Percentiles rank a stretch among this genome's conserved stretches.
Conservation (phyloP, 2,113 vertebrate species). For the Macaca fascicularis region DNA sequence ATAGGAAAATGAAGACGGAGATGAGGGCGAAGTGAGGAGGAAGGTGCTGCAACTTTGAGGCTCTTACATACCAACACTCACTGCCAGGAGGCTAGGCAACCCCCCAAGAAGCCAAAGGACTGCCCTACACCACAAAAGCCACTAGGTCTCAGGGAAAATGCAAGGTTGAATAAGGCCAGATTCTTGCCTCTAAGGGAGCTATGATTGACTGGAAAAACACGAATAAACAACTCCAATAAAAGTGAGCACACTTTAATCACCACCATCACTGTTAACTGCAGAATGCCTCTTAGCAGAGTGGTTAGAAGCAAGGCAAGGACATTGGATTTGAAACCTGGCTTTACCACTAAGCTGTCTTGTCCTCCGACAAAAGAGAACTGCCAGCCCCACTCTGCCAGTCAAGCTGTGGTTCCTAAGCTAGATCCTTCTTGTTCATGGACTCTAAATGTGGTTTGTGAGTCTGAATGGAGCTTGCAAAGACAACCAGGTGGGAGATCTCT, state of each 20-base stretch:
- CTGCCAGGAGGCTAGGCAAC: not conserved
- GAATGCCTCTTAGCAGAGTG: not conserved
- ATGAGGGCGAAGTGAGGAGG: not conserved
- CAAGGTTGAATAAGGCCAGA: not conserved
- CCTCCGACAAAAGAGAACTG: not conserved
- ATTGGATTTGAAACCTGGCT: not conserved
- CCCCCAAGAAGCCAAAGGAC: not conserved
- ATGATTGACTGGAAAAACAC: not conserved
- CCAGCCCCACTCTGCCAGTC: not conserved
- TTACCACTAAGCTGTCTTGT: not conserved
- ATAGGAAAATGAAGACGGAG: not conserved
- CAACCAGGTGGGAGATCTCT: not conserved
- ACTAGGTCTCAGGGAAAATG: not conserved
- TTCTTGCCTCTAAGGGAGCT: not conserved
- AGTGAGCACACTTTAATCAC: too few relatives aligned
- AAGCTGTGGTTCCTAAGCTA: not conserved
- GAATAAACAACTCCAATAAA: not conserved
- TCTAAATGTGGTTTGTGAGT: not conserved
- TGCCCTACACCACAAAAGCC: not conserved
- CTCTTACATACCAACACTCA: not conserved
- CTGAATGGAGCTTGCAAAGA: not conserved
- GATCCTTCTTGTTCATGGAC: not conserved
- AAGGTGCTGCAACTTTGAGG: not conserved
- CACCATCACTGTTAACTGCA: not conserved
- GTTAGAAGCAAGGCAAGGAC: not conserved